These are phyloP conservation scores for Radopholus similis DNA, from an alignment of 1,140 invertebrate genomes.

Conservation along the genomic window DNA sequence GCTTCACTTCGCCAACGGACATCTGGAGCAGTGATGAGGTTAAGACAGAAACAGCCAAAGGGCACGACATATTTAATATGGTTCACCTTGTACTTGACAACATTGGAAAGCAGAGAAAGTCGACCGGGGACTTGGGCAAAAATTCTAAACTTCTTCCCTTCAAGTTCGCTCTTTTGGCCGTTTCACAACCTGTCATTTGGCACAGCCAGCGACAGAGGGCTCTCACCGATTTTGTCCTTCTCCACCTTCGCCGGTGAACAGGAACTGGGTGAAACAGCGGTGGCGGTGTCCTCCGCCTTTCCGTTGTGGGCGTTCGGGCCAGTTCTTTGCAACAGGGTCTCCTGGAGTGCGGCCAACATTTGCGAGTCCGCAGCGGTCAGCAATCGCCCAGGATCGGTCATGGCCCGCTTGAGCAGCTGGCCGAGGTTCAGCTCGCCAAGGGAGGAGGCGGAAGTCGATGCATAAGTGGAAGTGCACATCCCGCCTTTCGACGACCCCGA, in stretches of 20 bases:
- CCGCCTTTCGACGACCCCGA: neutral
- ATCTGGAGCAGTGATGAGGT: conserved; percentile 29
- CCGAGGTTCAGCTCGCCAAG: neutral
- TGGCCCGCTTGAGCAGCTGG: neutral
- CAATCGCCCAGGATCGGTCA: neutral
- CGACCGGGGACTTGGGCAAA: conserved; percentile 47
- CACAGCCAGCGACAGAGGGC: conserved; percentile 14
- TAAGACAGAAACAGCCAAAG: conserved; percentile 1
- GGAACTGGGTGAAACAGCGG: neutral
- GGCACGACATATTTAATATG: neutral
- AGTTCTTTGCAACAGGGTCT: conserved; percentile 1
- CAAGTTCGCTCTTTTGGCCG: too few relatives aligned
- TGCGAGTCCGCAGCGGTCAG: neutral
- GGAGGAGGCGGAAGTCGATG: neutral
- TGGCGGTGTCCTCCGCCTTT: neutral
- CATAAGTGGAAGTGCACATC: neutral
- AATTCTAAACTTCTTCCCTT: too few relatives aligned
- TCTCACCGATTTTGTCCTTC: conserved; percentile 2
- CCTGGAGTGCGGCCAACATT: neutral
- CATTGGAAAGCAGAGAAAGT: conserved; percentile 47
- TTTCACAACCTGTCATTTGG: conserved; percentile 4
- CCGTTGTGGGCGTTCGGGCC: neutral
- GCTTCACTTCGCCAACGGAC: conserved; percentile 51
- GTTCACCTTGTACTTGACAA: conserved; percentile 48
- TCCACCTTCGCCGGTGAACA: too few relatives aligned